Base-by-base conservation (phyloP, 2,797 vertebrate genomes). In the Hydrolagus colliei region DNA sequence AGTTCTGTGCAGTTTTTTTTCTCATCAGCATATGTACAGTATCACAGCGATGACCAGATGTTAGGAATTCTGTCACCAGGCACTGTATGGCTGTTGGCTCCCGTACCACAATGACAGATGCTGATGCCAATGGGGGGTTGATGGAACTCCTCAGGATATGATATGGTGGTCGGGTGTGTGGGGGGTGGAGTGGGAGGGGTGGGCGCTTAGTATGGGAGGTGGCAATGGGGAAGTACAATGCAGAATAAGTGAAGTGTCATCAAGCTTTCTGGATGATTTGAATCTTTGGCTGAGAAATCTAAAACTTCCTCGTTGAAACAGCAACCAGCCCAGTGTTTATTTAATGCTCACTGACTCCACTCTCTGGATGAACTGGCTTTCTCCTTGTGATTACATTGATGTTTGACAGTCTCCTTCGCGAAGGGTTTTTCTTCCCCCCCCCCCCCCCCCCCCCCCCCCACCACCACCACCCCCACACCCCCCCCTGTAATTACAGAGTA, bases 81-180 rank as follows among this genome's bases (percentile, higher is more conserved):
- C 41, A 52, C 32, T n/a, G 13, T 10, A 41, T 84, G n/a, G 71
- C 68, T 71, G 71, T 71, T 84, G 79, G 32, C 67, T 71, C n/a
- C 8, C 7, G 8, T 84, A 32, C 65, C 18, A 18, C n/a, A 20
- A 16, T 41, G 65, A 52, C 79, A 84, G 79, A 71, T 84, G 79
- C 65, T 71, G 32, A 71, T 63, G 79, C 32, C 71, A 18, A 67
- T 41, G 65, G 79, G 65, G 79, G 79, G 79, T 71, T 84, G 79
- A 71, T 84, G 65, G 79, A 41, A 84, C 52, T 20, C 41, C 71
- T 84, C 32, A 71, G 79, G 16, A 84, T 41, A 14, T 61, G 41
- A 3, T 41, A 27, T 27, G 27, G 27, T 27, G 27, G 27, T 27
- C n/a, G 62, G 14, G 67, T 67, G 16, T 5, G 8, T 22, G 16